These are phyloP conservation scores for Endotricha flammealis DNA, from an alignment of 2,888 invertebrate species.

Conservation along the genomic window DNA sequence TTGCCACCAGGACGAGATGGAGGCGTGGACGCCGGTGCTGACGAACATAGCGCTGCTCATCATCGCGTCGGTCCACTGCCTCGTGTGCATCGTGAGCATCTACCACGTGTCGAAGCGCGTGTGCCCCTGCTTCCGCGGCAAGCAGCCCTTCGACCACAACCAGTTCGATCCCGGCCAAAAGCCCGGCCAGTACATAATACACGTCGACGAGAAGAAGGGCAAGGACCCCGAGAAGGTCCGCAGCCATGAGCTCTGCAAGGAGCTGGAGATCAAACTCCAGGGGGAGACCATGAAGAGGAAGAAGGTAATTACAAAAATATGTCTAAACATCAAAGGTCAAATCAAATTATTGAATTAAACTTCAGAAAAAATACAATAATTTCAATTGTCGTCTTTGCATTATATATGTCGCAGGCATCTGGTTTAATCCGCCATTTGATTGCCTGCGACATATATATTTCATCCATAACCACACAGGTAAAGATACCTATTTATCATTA, in stretches of 20 bases:
- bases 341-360: too few species aligned
- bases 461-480: too few species aligned
- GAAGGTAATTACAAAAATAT: constrained; percentile 38
- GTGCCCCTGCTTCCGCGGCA: constrained; percentile 76
- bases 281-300: constrained; percentile 52
- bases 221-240: constrained; percentile 39
- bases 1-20: constrained; percentile 67
- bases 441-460: too few species aligned
- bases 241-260: constrained; percentile 55
- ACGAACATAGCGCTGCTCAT: constrained; percentile 81
- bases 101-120: constrained; percentile 75
- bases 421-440: too few species aligned
- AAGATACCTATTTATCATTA: too few species aligned
- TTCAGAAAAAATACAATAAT: too few species aligned
- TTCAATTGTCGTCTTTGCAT: too few species aligned
- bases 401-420: too few species aligned
- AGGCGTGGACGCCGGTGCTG: constrained; percentile 79
- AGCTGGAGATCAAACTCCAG: constrained; percentile 61
- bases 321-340: too few species aligned
- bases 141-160: constrained; percentile 70
- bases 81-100: constrained; percentile 71
- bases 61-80: constrained; percentile 77
- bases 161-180: constrained; percentile 67
- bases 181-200: constrained; percentile 52
- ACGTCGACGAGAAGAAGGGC: constrained; percentile 55